A percentile compares a stretch with the other conserved stretches of the same genome.
Conservation (phyloP, 2,888 invertebrate species). For the Pollenia griseotomentosa region DNA sequence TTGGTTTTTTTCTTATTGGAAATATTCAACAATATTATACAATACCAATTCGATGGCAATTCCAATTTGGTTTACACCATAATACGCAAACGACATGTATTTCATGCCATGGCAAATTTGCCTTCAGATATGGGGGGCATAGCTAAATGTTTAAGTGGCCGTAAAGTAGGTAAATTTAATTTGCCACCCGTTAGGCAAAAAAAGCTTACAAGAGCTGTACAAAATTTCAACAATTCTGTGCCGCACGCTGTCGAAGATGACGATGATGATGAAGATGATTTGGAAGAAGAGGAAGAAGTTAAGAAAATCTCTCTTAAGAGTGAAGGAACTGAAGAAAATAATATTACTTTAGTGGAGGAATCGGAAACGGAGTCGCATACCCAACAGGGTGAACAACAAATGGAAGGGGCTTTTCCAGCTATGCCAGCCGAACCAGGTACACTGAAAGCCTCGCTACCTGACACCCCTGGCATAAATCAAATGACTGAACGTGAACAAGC, state of each 20-base stretch:
- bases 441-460: slow-evolving; percentile 94
- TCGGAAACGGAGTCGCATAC: slow-evolving; percentile 78
- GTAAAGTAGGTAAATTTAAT: slow-evolving; percentile 84
- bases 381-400: slow-evolving; percentile 82
- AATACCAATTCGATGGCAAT: slow-evolving; percentile 99
- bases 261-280: slow-evolving; percentile 78
- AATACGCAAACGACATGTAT: slow-evolving; percentile 98
- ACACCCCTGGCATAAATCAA: slow-evolving; percentile 93
- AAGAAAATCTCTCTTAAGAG: slow-evolving; percentile 83
- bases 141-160: slow-evolving; percentile 83
- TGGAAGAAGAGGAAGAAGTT: slow-evolving; percentile 75
- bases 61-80: slow-evolving; percentile 99
- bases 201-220: slow-evolving; percentile 76
- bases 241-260: slow-evolving; percentile 72
- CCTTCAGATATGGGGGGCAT: slow-evolving; percentile 97
- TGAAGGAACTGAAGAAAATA: slow-evolving; percentile 70
- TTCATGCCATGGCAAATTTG: slow-evolving; percentile 98
- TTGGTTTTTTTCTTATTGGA: slow-evolving; percentile 99
- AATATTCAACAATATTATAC: slow-evolving; percentile 99
- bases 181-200: slow-evolving; percentile 83
- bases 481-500: slow-evolving; percentile 98
- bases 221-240: slow-evolving; percentile 76
- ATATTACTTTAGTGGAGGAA: slow-evolving; percentile 76
- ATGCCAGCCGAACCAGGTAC: slow-evolving; percentile 96
- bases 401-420: slow-evolving; percentile 94